Evolutionary conservation across 2,797 vertebrate genomes (phyloP).

Genomic region (Helostoma temminkii): DNA sequence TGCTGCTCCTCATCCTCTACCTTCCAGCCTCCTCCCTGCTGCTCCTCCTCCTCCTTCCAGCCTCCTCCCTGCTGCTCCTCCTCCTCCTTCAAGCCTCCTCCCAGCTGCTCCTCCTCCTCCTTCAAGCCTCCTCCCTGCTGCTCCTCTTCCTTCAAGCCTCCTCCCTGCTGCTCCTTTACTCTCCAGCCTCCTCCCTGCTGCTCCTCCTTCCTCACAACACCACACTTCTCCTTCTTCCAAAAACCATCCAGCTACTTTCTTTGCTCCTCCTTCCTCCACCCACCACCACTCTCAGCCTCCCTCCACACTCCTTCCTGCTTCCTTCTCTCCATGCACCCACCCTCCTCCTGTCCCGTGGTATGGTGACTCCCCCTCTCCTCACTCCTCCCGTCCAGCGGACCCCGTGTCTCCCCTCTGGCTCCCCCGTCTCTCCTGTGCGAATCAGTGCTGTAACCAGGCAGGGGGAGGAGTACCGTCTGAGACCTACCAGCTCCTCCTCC

Average conservation of each 20-base stretch:
- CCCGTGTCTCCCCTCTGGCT: constrained; percentile 58
- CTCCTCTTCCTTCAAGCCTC: constrained; percentile 41
- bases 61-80: constrained; percentile 2
- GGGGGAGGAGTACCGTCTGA: constrained; percentile 86
- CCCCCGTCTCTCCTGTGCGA: constrained; percentile 39
- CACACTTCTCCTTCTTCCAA: not conserved
- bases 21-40: constrained; percentile 9
- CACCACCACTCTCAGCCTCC: constrained; percentile 27
- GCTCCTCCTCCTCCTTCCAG: not conserved
- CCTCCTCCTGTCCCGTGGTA: constrained; percentile 40
- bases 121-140: not conserved
- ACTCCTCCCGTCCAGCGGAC: constrained; percentile 66
- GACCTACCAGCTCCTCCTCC: constrained; percentile 88
- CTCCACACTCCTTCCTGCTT: constrained; percentile 51
- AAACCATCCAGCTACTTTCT: constrained; percentile 4
- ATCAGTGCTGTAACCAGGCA: constrained; percentile 35
- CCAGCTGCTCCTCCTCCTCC: constrained; percentile 53
- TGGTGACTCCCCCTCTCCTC: constrained; percentile 54
- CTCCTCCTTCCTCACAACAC: constrained; percentile 7
- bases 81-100: constrained; percentile 50
- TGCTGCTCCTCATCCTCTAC: constrained; percentile 45
- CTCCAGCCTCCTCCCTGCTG: not conserved
- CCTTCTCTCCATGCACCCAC: constrained; percentile 13
- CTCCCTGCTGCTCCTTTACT: not conserved
- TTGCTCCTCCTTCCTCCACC: constrained; percentile 25